Conservation (phyloP, 1,140 invertebrate genomes). For the Pseudomyrmex sp. region DNA sequence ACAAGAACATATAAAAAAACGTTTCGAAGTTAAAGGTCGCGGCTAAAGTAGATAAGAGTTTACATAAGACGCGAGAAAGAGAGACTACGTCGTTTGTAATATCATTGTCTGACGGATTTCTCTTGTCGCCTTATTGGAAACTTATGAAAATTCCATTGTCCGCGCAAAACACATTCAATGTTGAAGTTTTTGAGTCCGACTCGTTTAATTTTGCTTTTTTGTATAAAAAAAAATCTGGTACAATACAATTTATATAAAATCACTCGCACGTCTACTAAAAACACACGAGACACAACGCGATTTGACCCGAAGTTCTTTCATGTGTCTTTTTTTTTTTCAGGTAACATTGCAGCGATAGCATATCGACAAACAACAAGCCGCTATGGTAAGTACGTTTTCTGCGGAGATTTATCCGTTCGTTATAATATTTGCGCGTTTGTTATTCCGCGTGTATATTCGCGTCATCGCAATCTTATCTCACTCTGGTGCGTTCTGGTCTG, state of each 20-base stretch:
- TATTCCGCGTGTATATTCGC: not conserved
- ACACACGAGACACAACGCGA: not conserved
- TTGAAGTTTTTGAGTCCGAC: no score
- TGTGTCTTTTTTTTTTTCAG: not conserved
- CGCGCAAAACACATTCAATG: no score
- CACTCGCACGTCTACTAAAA: not conserved
- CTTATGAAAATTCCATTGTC: no score
- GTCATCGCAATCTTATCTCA: not conserved
- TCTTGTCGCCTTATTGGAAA: not conserved
- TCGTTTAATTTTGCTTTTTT: no score
- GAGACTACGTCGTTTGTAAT: not conserved
- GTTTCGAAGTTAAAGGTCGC: not conserved
- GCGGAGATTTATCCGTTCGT: not conserved
- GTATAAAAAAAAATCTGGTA: no score
- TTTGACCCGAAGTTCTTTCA: not conserved
- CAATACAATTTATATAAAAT: no score
- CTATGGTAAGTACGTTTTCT: conserved; percentile 40
- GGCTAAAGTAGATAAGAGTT: conserved; percentile 9
- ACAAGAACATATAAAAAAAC: not conserved
- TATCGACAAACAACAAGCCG: not conserved
- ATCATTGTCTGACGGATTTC: not conserved
- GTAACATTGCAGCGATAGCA: conserved; percentile 21
- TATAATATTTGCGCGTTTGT: not conserved
- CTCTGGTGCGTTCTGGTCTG: no score
- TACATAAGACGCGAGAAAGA: not conserved